phyloP scores from a whole-genome alignment of 2,888 invertebrate species.

The Netelia virgata region DNA sequence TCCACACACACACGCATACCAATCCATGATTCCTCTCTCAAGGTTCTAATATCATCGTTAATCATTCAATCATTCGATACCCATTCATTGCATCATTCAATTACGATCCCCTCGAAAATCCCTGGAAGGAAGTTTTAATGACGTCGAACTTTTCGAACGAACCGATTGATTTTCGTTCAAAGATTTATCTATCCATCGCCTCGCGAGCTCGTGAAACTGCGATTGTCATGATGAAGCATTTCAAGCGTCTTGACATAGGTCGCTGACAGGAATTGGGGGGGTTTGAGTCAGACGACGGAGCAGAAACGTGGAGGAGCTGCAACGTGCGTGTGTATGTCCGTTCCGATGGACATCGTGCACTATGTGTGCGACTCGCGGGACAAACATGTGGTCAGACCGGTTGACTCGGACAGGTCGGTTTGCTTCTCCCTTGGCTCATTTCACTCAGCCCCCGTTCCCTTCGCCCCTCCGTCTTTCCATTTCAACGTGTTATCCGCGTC shows the following conservation, averaged over 20 bases:
- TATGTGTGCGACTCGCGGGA: constrained; percentile 72
- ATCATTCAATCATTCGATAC: background rate
- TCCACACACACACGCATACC: background rate
- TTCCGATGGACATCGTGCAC: constrained; percentile 73
- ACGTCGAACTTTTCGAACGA: background rate
- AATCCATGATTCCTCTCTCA: too few species aligned
- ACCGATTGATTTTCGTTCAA: background rate
- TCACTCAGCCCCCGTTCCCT: constrained; percentile 42
- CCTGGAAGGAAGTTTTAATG: background rate
- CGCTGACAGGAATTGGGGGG: constrained; percentile 73
- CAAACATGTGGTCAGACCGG: constrained; percentile 83
- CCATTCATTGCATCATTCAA: background rate
- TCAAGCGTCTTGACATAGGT: constrained; percentile 76
- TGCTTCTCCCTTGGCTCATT: constrained; percentile 68
- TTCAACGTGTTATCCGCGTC: constrained; percentile 21
- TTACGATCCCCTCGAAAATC: background rate
- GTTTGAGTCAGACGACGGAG: background rate
- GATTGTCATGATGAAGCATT: background rate
- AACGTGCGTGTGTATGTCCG: constrained; percentile 51
- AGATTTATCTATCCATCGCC: too few species aligned
- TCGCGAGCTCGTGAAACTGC: background rate
- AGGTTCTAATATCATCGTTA: too few species aligned
- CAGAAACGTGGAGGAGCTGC: background rate
- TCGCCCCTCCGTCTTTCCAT: constrained; percentile 21
- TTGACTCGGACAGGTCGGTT: constrained; percentile 77